Base-by-base conservation (phyloP, 2,113 vertebrate genomes). In the Panthera uncia region DNA sequence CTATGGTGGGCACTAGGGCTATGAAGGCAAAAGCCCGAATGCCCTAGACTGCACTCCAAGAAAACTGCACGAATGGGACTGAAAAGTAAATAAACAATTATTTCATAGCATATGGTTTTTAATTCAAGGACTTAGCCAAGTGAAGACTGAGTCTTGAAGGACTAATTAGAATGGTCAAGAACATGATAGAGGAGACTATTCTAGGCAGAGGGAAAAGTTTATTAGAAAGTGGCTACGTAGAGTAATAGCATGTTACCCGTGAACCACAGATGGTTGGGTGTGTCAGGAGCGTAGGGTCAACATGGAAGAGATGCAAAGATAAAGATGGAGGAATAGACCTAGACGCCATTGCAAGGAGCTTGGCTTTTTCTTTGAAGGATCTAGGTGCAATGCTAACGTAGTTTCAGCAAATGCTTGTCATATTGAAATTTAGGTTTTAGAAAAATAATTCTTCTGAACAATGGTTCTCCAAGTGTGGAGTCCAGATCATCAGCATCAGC, bases 31-130 rank as follows among this genome's bases (percentile, higher is more conserved):
- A 38, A 57, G 31, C 23, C n/a, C 63, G 61, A 93, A 52, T 86
- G 10, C 14, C 50, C 27, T 1, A 92, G 45, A 86, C 18, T 33
- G 11, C 10, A 16, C 23, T n/a, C 13, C 10, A 74, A 85, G 36
- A 68, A 61, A 92, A 82, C 25, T 76, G 74, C 21, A 33, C 45
- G 23, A 25, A 68, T 29, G 80, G 87, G 48, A 31, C 15, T 18
- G 18, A 93, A 95, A 96, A 69, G 50, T 76, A 84, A 71, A 74
- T 57, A n/a, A 96, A 66, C 12, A 63, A 29, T 68, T 63, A 27
- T 61, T 79, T 96, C 50, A 84, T 25, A n/a, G 18, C 52, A 8
- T 7, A 55, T 6, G 16, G 11, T 74, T 55, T 3, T 80, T 15
- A 94, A 38, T 5, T 38, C 21, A 29, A 1, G 94, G 66, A 84